Conservation (phyloP, 2,113 vertebrate species). For the Dromiciops gliroides region DNA sequence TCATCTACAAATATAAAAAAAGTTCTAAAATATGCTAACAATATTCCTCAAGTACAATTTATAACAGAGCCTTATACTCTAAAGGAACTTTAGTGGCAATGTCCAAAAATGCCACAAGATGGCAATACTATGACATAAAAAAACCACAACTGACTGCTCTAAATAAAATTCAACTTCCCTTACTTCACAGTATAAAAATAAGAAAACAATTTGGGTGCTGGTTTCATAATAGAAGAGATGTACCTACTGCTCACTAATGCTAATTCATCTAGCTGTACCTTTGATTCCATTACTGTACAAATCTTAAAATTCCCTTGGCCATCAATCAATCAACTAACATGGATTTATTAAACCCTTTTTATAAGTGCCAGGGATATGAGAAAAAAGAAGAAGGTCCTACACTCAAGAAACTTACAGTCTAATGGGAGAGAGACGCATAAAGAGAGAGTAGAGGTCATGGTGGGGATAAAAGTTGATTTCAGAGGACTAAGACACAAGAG, state of each 20-base stretch:
- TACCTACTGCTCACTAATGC: neutral
- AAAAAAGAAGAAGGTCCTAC: neutral
- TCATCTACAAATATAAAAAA: slow-evolving; percentile 35
- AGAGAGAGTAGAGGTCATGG: neutral
- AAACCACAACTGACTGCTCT: neutral
- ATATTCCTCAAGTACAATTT: neutral
- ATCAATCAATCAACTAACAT: neutral
- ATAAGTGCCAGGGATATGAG: neutral
- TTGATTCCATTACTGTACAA: neutral
- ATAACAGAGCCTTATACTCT: neutral
- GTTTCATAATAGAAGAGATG: neutral
- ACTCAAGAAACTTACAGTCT: neutral
- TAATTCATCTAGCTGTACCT: neutral
- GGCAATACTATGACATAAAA: neutral
- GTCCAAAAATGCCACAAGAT: slow-evolving; percentile 22
- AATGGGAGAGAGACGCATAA: neutral
- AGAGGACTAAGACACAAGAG: neutral
- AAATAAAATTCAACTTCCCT: neutral
- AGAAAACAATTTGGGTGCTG: neutral
- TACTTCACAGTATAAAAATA: neutral
- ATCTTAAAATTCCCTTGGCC: neutral
- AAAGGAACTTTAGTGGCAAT: neutral
- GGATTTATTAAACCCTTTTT: neutral
- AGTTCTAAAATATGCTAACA: neutral
- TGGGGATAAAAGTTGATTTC: neutral